Evolutionary conservation across 2,797 vertebrate genomes (phyloP), one percentile per base, ranked within the genome.

Genomic region (Rhinogobio ventralis): DNA sequence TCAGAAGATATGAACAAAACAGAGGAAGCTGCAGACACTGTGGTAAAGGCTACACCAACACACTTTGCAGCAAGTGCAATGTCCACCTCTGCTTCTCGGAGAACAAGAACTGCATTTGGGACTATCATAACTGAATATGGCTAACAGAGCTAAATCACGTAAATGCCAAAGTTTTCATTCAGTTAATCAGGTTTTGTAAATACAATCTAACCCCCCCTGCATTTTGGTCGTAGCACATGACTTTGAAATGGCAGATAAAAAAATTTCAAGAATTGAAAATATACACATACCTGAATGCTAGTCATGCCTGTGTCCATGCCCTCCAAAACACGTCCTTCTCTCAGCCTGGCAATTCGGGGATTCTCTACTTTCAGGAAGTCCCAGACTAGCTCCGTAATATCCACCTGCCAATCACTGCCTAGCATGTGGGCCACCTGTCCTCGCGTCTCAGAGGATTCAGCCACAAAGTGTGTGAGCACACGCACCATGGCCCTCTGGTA

Each of bases 351-450:
- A 10, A 98, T 87, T 5, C 95, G 96, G 0, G 96, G 94, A 2
- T 97, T 92, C 88, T 98, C 97, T 36, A 99, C 94, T 57, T 98
- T 98, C 94, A 98, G 93, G 88, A 97, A 98, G 89, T 97, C 97
- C 83, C 92, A 95, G 57, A 99, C 97, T 86, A 99, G 91, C 89
- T 97, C 96, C 0, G 97, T 98, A 89, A 99, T 95, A 92, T 99
- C 98, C 30, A 97, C 93, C 90, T 98, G 98, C 98, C 97, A 99
- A 30, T 98, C 96, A 0, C 96, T 93, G 79, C 96, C 95, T 68
- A 99, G 94, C 94, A 99, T 93, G 91, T 94, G 96, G 84, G 90
- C 92, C 39, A 93, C 95, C 91, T 96, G 97, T 0, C 95, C 95
- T 89, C 95, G 95, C 0, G 95, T 93, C 17, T 95, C 95, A 0